Evolutionary conservation across 2,888 invertebrate genomes (phyloP), one percentile per base, ranked within the genome.

Genomic region (Scaptomyza caliginosa): DNA sequence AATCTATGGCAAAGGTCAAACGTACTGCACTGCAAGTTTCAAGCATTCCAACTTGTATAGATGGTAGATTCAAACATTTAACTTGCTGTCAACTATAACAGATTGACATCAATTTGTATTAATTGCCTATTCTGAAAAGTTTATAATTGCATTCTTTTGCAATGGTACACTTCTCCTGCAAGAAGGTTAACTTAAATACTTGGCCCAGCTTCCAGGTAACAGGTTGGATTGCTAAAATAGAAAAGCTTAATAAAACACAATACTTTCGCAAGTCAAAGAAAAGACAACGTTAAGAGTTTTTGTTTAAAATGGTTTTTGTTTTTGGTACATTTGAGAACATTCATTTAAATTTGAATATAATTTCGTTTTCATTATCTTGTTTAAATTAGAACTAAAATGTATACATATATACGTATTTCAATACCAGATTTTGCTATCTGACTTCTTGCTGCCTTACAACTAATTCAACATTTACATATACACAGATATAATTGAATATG

Each of bases 401-500:
- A 52, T 67, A 60, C 67, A 57, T 67, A 62, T 60, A 58, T 69
- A 73, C 55, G 71, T 67, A 62, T 60, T 40, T 64, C 51, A 76
- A 68, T 74, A 64, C 72, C 71, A 76, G 72, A 72, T 72, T 60
- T 39, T 49, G 1, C 24, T 56, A 75, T 65, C 67, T 40, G 69
- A 45, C 60, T 48, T 66, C 36, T 64, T 57, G 68, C 62, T 68
- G 67, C 54, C 86, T 81, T 86, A 81, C 58, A 81, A 81, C 55
- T 84, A 86, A 55, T 75, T 81, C 57, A 87, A 82, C 87, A 87
- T 87, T 73, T 87, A 87, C 72, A 85, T 85, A 82, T 76, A 85
- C 72, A 86, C 72, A 83, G 64, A 73, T 70, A 70, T 52, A 67
- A 43, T 43, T 60, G 57, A 58, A 60, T 48, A 69, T 58, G 55